Percentiles rank a stretch among this genome's conserved stretches.
Evolutionary conservation across 2,113 vertebrate genomes (phyloP).

Genomic region (Hepsetus odoe): DNA sequence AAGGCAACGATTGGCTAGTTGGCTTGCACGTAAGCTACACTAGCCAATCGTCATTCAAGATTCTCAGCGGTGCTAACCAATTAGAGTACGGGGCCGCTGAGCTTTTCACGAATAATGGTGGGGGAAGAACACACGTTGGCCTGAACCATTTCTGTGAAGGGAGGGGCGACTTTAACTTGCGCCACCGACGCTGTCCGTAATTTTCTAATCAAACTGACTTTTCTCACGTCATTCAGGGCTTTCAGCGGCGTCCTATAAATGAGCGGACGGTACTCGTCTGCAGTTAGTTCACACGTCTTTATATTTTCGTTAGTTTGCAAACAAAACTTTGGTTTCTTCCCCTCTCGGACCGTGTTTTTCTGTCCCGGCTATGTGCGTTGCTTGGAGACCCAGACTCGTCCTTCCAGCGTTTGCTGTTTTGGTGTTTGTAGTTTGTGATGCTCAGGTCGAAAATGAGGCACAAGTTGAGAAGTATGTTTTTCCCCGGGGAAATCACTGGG

Average conservation of each 20-base stretch:
- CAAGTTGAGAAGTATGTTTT: slow-evolving; percentile 79
- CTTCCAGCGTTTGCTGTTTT: slow-evolving; percentile 66
- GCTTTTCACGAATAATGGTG: background rate
- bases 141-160: background rate
- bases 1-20: background rate
- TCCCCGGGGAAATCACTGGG: slow-evolving; percentile 88
- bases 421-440: slow-evolving; percentile 67
- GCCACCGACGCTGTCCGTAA: background rate
- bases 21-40: background rate
- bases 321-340: background rate
- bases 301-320: too few relatives aligned
- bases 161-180: background rate
- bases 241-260: slow-evolving; percentile 66
- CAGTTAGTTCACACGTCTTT: too few relatives aligned
- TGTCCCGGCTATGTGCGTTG: slow-evolving; percentile 42
- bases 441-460: slow-evolving; percentile 65
- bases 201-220: slow-evolving; percentile 38
- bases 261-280: slow-evolving; percentile 14
- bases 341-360: background rate
- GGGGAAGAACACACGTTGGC: background rate
- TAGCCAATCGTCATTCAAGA: background rate
- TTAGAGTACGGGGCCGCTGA: background rate
- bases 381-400: slow-evolving; percentile 60
- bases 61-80: background rate
- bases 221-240: slow-evolving; percentile 30